phyloP scores from a whole-genome alignment of 2,797 vertebrate genomes.

The Chelon labrosus region DNA sequence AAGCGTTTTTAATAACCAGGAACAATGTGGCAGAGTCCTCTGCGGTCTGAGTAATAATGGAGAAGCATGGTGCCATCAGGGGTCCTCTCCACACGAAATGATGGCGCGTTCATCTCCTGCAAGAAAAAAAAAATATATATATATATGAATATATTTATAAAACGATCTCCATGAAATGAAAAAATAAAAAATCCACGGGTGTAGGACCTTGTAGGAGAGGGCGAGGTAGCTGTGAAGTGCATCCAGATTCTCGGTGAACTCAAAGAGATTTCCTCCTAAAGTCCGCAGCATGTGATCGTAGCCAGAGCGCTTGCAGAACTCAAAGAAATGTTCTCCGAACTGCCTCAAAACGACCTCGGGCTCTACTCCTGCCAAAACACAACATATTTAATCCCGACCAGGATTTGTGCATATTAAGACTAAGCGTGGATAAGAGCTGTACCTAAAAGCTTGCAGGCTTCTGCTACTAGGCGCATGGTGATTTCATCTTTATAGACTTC shows the following conservation, averaged over 20 bases:
- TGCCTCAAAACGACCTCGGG: constrained; percentile 83
- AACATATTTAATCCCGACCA: background rate
- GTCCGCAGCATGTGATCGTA: constrained; percentile 89
- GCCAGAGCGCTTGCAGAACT: constrained; percentile 88
- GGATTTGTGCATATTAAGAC: background rate
- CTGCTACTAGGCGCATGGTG: constrained; percentile 82
- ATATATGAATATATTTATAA: too few relatives aligned
- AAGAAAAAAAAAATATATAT: constrained; percentile 7
- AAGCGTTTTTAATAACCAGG: constrained; percentile 64
- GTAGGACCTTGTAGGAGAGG: constrained; percentile 86
- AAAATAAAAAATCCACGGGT: background rate
- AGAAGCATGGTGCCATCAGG: constrained; percentile 82
- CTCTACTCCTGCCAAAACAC: constrained; percentile 71
- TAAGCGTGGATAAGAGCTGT: background rate
- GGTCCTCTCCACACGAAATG: constrained; percentile 86
- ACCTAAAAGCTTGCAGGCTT: constrained; percentile 83
- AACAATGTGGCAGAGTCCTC: constrained; percentile 84
- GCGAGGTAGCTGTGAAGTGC: constrained; percentile 87
- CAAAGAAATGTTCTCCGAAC: constrained; percentile 89
- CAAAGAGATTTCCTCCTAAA: constrained; percentile 86
- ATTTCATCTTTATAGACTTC: constrained; percentile 87
- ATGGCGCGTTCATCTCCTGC: constrained; percentile 86
- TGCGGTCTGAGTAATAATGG: constrained; percentile 86
- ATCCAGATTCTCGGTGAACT: constrained; percentile 89
- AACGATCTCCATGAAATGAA: background rate